These are phyloP conservation scores for Melanotaenia duboulayi DNA, from an alignment of 2,113 vertebrate genomes.

Conservation along the genomic window DNA sequence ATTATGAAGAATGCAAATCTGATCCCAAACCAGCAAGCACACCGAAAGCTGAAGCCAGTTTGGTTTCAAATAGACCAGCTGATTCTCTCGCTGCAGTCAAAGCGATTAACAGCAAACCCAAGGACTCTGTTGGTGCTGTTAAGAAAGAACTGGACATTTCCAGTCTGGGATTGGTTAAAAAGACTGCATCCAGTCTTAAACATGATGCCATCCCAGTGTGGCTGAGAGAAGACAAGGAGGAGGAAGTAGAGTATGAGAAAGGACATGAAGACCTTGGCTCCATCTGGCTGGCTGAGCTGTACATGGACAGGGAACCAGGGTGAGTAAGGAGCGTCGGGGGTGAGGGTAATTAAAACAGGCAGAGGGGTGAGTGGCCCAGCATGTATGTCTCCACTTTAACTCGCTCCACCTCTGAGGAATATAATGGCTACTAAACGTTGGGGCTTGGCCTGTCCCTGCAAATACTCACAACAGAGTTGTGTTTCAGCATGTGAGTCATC, in stretches of 20 bases:
- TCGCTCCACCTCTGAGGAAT: background rate
- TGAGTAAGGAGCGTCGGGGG: slow-evolving; percentile 62
- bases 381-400: slow-evolving; percentile 10
- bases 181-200: slow-evolving; percentile 18
- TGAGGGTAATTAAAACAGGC: slow-evolving; percentile 10
- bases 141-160: slow-evolving; percentile 12
- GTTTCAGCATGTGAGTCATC: slow-evolving; percentile 22
- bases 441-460: slow-evolving; percentile 22
- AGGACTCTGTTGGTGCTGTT: background rate
- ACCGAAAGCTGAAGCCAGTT: background rate
- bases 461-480: slow-evolving; percentile 1
- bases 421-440: slow-evolving; percentile 11
- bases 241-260: slow-evolving; percentile 78
- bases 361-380: slow-evolving; percentile 41
- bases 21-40: slow-evolving; percentile 6
- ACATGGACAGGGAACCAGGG: slow-evolving; percentile 76
- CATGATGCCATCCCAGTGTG: slow-evolving; percentile 60
- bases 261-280: slow-evolving; percentile 81
- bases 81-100: slow-evolving; percentile 10
- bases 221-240: slow-evolving; percentile 62
- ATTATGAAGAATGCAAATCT: slow-evolving; percentile 18
- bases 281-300: slow-evolving; percentile 80
- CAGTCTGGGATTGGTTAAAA: slow-evolving; percentile 22
- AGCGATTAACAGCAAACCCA: slow-evolving; percentile 13
- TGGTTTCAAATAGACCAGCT: background rate